Conservation (phyloP, 1,140 invertebrate species). For the Atta texana region DNA sequence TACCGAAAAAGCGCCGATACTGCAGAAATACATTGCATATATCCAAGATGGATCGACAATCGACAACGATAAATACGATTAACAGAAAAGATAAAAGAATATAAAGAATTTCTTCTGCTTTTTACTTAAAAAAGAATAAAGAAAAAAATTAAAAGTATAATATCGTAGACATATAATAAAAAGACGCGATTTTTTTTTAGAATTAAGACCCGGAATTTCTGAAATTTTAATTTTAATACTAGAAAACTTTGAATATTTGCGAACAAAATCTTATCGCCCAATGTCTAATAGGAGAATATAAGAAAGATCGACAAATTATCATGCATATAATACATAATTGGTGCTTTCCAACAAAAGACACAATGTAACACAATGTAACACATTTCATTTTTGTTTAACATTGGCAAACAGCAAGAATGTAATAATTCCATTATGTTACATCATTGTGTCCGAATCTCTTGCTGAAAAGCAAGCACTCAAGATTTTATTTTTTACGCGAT, state of each 20-base stretch:
- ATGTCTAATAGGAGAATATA: too few relatives aligned
- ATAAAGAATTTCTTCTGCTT: background rate
- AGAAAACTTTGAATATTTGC: background rate
- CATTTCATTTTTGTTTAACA: too few relatives aligned
- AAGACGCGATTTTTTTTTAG: background rate
- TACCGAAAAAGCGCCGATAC: conserved; percentile 11
- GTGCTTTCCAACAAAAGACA: too few relatives aligned
- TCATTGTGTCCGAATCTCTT: too few relatives aligned
- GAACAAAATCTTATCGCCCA: background rate
- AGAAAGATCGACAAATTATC: background rate
- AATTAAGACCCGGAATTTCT: background rate
- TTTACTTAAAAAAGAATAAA: background rate
- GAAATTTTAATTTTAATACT: background rate
- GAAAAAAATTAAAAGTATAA: background rate
- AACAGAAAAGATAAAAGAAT: background rate
- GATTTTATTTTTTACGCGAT: background rate
- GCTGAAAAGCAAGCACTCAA: too few relatives aligned
- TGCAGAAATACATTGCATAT: background rate
- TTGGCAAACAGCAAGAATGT: too few relatives aligned
- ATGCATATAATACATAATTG: too few relatives aligned
- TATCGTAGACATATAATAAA: background rate
- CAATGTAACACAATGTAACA: too few relatives aligned
- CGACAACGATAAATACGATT: background rate
- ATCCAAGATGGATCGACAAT: background rate
- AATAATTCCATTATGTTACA: too few relatives aligned